phyloP scores from a whole-genome alignment of 2,797 vertebrate species.

The Acrossocheilus wenchowensis region DNA sequence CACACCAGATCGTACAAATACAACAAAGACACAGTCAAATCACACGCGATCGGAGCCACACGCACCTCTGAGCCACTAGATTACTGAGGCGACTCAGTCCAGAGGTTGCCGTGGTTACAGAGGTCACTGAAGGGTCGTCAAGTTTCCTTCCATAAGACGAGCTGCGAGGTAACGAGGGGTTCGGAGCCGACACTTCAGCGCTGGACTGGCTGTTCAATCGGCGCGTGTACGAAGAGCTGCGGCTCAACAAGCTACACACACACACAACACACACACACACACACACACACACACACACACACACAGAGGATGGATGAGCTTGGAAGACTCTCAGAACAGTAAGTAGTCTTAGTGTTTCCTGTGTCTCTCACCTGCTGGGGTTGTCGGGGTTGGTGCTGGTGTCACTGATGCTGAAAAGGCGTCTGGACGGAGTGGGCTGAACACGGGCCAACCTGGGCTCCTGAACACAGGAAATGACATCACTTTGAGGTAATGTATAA shows the following conservation, averaged over 20 bases:
- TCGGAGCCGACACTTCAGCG: conserved; percentile 76
- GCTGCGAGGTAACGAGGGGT: conserved; percentile 80
- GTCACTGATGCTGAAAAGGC: conserved; percentile 82
- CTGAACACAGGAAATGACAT: conserved; percentile 65
- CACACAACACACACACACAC: conserved; percentile 56
- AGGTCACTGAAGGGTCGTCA: conserved; percentile 78
- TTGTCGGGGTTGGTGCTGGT: conserved; percentile 72
- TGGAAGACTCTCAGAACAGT: neutral
- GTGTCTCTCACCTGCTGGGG: conserved; percentile 76
- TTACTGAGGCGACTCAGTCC: conserved; percentile 78
- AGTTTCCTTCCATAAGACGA: conserved; percentile 83
- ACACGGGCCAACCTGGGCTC: conserved; percentile 84
- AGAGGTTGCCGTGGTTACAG: conserved; percentile 73
- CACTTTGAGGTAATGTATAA: neutral
- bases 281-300: conserved; percentile 53
- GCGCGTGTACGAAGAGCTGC: conserved; percentile 84
- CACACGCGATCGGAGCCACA: neutral
- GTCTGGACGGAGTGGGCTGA: conserved; percentile 80
- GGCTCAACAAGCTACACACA: conserved; percentile 75
- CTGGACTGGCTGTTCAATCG: conserved; percentile 79
- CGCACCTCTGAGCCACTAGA: conserved; percentile 75
- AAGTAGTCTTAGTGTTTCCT: neutral
- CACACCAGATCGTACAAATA: neutral
- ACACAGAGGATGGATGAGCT: conserved; percentile 44
- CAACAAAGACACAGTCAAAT: neutral